Base-by-base conservation (phyloP, 2,113 vertebrate genomes). In the Rynchops niger region DNA sequence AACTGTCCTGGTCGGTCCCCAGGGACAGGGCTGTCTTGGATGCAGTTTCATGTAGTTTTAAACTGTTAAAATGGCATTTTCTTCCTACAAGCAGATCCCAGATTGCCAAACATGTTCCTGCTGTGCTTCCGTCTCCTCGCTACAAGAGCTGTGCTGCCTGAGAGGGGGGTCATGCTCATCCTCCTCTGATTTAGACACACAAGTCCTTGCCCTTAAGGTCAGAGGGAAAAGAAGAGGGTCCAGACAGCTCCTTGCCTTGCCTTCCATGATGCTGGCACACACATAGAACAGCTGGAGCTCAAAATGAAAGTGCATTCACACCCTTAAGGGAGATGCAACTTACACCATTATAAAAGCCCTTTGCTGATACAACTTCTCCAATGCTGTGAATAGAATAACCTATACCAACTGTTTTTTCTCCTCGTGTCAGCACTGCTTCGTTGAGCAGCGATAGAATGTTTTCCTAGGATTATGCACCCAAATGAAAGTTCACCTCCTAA, bases 31-130 rank as follows among this genome's bases (percentile, higher is more conserved):
- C 30, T 80, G 27, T 72, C 71, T 42, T 94, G 73, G 53, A 72
- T 45, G 66, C 47, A 72, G 21, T 29, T 65, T 87, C 38, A 15
- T 9, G 16, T 79, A 76, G 58, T 82, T 93, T 93, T 19, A 79
- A 85, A 89, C 27, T 56, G 87, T 52, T 90, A 61, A 93, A 95
- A 90, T n/a, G 65, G 49, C 43, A 76, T 95, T 76, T 91, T 84
- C 36, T 69, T 91, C 89, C 81, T 91, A 34, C 38, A 71, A n/a
- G 72, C 7, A 6, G 65, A 71, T 32, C 47, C 69, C 86, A 43
- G 63, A 49, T 9, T 78, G 38, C 77, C 73, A 82, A 91, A 78
- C 0, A 0, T 55, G 72, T 17, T 82, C 94, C 78, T 94, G 84
- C 84, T 96, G 77, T 67, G 86, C 70, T 93, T 86, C 86, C 11